Evolutionary conservation across 2,113 vertebrate genomes (phyloP).

Genomic region (Pelodiscus sinensis): DNA sequence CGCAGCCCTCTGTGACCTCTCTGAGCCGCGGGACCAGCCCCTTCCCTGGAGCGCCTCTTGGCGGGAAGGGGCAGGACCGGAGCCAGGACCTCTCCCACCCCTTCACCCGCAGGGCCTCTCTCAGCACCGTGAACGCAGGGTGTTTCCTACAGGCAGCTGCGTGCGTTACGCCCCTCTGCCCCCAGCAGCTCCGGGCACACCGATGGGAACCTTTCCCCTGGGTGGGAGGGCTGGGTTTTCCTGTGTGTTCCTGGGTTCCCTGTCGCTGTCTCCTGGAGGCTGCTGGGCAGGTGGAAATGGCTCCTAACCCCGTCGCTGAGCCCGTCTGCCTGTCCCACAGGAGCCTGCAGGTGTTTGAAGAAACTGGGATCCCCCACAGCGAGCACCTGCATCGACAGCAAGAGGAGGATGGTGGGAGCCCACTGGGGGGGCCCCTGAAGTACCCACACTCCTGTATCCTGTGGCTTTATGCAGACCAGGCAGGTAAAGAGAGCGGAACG

Average conservation of each 20-base stretch:
- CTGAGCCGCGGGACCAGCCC: rapidly evolving
- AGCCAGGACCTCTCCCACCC: slow-evolving; percentile 12
- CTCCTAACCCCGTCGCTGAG: slow-evolving; percentile 34
- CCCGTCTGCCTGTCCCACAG: slow-evolving; percentile 70
- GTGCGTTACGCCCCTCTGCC: not conserved
- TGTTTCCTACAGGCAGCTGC: slow-evolving; percentile 13
- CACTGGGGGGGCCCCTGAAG: slow-evolving; percentile 90
- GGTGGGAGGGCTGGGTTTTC: not conserved
- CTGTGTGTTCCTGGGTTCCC: slow-evolving; percentile 18
- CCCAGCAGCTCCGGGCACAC: not conserved
- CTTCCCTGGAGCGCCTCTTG: slow-evolving; percentile 25
- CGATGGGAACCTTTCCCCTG: rapidly evolving
- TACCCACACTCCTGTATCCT: slow-evolving; percentile 91
- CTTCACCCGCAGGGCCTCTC: slow-evolving; percentile 34
- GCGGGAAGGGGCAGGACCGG: slow-evolving; percentile 44
- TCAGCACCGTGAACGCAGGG: not conserved
- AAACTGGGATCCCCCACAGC: slow-evolving; percentile 90
- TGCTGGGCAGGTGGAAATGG: slow-evolving; percentile 10
- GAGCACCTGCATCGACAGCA: slow-evolving; percentile 88
- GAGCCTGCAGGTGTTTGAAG: slow-evolving; percentile 93
- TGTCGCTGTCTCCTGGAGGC: slow-evolving; percentile 25
- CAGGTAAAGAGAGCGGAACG: slow-evolving; percentile 77
- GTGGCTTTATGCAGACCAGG: slow-evolving; percentile 90
- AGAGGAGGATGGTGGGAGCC: slow-evolving; percentile 86
- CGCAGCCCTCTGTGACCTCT: not conserved